Base-by-base conservation (phyloP, 1,140 invertebrate genomes). In the Contarinia nasturtii region DNA sequence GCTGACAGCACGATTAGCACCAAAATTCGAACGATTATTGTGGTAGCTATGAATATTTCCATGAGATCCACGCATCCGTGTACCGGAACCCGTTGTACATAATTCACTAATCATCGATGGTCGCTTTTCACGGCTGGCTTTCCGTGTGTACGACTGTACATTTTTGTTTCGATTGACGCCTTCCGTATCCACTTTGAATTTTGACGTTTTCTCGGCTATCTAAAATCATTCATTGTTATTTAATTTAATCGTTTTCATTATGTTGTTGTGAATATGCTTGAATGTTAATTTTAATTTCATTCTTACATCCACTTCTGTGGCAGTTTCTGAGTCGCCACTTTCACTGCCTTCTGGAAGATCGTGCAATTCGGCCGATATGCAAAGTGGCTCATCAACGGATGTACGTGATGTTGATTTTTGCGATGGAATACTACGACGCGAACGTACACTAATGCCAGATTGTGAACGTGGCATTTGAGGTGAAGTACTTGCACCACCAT, bases 181-280 rank as follows among this genome's bases (percentile, higher is more conserved):
- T 55, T 82, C 79, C 1, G 80, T 82, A 11, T 79, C 77, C 48
- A 79, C 78, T 56, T 79, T 80, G 52, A 79, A 79, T 54, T 82
- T 82, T 1, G 82, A 68, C 2, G 81, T 75, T 56, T 79, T 80
- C 54, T 84, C 81, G 44, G 78, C 80, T 38, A 64, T 59, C 61
- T 64, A 44, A 2, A 47, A 34, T 14, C 14, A 43, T 27, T 27
- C 27, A 27, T 27, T 27, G 27, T 27, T 27, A 10, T 27, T 27
- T 10, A n/a, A 5, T 15, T 12, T 14, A 40, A 40, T 15, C 14
- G 14, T 4, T 40, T 4, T 40, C 14, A 40, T 40, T 40, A 14
- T 36, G 14, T 36, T 36, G 34, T n/a, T n/a, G n/a, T n/a, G n/a
- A n/a, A n/a, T n/a, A n/a, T n/a, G n/a, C n/a, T n/a, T n/a, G n/a